These are phyloP conservation scores for Prolemur simus DNA, from an alignment of 2,113 vertebrate genomes.

Conservation along the genomic window DNA sequence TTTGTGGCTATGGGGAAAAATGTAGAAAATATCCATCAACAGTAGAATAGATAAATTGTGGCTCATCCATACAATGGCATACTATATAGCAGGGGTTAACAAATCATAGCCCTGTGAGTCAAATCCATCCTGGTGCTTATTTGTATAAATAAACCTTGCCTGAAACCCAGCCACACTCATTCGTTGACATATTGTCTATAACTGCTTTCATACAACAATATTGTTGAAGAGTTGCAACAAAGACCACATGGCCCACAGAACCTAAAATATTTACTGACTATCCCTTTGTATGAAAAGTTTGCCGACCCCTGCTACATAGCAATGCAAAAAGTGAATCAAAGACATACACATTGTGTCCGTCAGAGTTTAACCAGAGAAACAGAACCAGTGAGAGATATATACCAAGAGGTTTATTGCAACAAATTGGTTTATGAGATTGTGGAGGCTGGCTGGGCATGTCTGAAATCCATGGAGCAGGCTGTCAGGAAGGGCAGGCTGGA, in stretches of 20 bases:
- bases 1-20: not conserved
- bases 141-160: not conserved
- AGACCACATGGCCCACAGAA: not conserved
- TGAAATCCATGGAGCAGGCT: not conserved
- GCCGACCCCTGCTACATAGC: not conserved
- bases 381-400: not conserved
- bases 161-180: not conserved
- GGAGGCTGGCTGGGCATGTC: not conserved
- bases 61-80: not conserved
- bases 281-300: not conserved
- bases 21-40: not conserved
- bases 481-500: not conserved
- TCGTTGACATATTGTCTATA: not conserved
- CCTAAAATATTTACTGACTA: not conserved
- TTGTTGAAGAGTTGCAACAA: not conserved
- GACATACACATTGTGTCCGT: not conserved
- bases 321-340: not conserved
- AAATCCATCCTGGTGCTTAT: not conserved
- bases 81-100: not conserved
- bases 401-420: not conserved
- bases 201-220: not conserved
- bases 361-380: not conserved
- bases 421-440: not conserved
- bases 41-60: not conserved
- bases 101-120: not conserved